phyloP scores from a whole-genome alignment of 2,113 vertebrate species.

The Zeus faber region DNA sequence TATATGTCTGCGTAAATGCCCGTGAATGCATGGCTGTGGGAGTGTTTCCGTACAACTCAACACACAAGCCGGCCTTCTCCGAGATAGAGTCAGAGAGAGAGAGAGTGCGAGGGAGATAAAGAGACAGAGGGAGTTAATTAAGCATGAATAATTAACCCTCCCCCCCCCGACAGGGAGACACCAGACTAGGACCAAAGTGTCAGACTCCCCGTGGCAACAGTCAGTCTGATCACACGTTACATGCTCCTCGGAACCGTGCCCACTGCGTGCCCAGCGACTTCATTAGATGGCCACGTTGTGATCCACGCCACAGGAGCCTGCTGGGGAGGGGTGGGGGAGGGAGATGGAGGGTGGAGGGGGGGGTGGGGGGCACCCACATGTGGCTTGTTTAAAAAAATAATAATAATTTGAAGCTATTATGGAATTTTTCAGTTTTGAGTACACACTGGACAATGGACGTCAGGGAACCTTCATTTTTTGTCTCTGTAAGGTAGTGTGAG shows the following conservation, averaged over 20 bases:
- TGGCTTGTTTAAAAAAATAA: too few species aligned
- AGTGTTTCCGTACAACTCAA: neutral
- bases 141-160: neutral
- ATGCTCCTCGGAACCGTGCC: constrained; percentile 42
- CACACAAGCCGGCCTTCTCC: neutral
- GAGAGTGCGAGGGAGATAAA: neutral
- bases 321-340: constrained; percentile 18
- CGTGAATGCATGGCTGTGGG: neutral
- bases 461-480: too few species aligned
- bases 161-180: constrained; percentile 59
- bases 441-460: too few species aligned
- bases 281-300: constrained; percentile 63
- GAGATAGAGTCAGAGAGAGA: neutral
- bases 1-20: neutral
- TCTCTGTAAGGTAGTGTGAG: too few species aligned
- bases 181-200: constrained; percentile 32
- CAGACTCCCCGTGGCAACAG: constrained; percentile 63
- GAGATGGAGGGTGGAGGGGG: neutral
- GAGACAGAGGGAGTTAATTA: neutral
- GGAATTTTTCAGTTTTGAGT: too few species aligned
- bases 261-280: constrained; percentile 50
- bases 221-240: constrained; percentile 63
- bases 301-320: constrained; percentile 55
- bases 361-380: too few species aligned
- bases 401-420: too few species aligned